Evolutionary conservation across 2,797 vertebrate species (phyloP), one percentile per base, ranked within the genome.

Genomic region (Odontamblyopus rebecca): DNA sequence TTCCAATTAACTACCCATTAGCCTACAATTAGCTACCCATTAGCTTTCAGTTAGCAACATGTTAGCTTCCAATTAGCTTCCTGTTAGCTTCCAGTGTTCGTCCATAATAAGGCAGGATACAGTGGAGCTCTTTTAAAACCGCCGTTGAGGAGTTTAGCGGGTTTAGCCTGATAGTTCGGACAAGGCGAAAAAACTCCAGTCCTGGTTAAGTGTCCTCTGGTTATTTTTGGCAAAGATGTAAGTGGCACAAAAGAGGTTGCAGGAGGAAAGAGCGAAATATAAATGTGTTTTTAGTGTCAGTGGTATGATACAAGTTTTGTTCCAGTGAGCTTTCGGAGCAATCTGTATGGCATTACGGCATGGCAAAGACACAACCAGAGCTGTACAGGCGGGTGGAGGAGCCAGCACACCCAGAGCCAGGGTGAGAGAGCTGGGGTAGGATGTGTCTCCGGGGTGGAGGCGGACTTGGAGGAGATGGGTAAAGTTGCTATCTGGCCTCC

Each of bases 401-500:
- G 82, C 74, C 67, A 73, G 72, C 44, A 63, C 38, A 72, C 70
- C 81, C 73, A 61, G 75, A 82, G 69, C 19, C 19, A 5, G 11
- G 41, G 66, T 72, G 75, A 16, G 15, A 12, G 11, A 26, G 83
- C 72, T 70, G 73, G 72, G 74, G 73, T 74, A 68, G 29, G 61
- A 71, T 67, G 62, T 61, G 30, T 76, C 73, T 78, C 75, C 67
- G 70, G 41, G 59, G 78, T 26, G 73, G 68, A 62, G 41, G 5
- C 50, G 77, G 79, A 26, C 72, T 69, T 63, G 44, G 3, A 50
- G 44, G 15, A 6, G 67, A 65, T 56, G 50, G 82, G 79, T 77
- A 89, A 23, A 61, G 81, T 84, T 94, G 96, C 95, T 98, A 98
- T 98, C 96, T 98, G 86, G 92, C 93, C 80, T 98, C 97, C 85